These are phyloP conservation scores for Epinephelus moara DNA, from an alignment of 2,113 vertebrate species.

Conservation along the genomic window DNA sequence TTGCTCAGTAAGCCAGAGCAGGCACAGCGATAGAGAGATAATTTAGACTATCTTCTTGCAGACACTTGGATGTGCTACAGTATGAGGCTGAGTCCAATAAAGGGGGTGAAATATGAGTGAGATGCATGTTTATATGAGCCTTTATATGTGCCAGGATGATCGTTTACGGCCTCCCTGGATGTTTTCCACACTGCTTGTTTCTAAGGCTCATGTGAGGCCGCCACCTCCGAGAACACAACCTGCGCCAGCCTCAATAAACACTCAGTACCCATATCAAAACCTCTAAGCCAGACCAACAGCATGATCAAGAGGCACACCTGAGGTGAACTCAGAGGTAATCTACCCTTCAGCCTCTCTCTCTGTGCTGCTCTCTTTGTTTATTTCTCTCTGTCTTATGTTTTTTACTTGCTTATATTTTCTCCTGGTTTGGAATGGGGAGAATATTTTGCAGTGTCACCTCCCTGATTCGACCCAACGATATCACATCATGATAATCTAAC, in stretches of 20 bases:
- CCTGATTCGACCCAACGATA: constrained; percentile 37
- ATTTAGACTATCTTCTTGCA: constrained; percentile 57
- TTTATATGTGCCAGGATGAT: constrained; percentile 67
- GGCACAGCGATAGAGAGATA: constrained; percentile 45
- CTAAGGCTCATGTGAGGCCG: constrained; percentile 60
- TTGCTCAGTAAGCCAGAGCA: constrained; percentile 57
- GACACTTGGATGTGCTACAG: constrained; percentile 50
- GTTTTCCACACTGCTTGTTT: constrained; percentile 63
- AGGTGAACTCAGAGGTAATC: constrained; percentile 79
- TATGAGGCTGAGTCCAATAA: constrained; percentile 57
- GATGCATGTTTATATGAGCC: constrained; percentile 67
- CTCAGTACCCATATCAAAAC: constrained; percentile 68
- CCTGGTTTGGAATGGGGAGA: constrained; percentile 23
- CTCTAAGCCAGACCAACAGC: constrained; percentile 61
- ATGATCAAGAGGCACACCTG: constrained; percentile 70
- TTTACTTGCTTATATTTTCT: constrained; percentile 47
- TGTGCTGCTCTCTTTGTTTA: constrained; percentile 48
- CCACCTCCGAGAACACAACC: constrained; percentile 48
- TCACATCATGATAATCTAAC: constrained; percentile 44
- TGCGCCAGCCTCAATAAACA: constrained; percentile 77
- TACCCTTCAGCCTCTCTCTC: constrained; percentile 43
- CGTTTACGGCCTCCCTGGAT: constrained; percentile 68
- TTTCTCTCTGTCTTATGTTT: constrained; percentile 52
- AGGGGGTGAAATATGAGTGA: constrained; percentile 71
- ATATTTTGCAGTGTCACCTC: constrained; percentile 42